phyloP scores from a whole-genome alignment of 2,888 invertebrate species.

The Caradrina clavipalpis region DNA sequence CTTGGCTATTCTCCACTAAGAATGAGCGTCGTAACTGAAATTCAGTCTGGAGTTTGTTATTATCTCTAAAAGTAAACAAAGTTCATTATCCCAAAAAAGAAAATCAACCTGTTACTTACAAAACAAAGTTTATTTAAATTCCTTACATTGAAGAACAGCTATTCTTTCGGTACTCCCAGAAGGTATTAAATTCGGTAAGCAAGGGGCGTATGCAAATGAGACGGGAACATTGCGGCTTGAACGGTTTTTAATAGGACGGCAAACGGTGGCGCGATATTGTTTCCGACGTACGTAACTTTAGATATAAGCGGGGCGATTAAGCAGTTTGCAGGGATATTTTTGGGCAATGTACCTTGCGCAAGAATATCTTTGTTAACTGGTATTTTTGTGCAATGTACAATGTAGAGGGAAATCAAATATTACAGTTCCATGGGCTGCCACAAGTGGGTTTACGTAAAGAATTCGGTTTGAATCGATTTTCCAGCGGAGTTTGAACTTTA shows the following conservation, averaged over 20 bases:
- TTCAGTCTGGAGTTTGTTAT: no score
- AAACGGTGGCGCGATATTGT: conserved; percentile 48
- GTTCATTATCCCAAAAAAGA: neutral
- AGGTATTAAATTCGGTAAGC: conserved; percentile 50
- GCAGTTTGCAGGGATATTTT: conserved; percentile 24
- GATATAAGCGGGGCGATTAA: conserved; percentile 38
- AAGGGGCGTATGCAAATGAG: conserved; percentile 48
- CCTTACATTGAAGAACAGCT: conserved; percentile 33
- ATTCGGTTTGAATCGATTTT: no score
- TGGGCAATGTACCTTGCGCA: neutral
- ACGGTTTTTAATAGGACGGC: conserved; percentile 51
- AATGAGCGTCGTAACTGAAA: no score
- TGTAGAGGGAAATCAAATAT: no score
- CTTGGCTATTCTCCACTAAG: no score
- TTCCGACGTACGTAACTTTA: conserved; percentile 40
- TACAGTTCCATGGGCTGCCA: no score
- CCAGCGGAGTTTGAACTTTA: no score
- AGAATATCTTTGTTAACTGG: no score
- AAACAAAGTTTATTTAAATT: conserved; percentile 49
- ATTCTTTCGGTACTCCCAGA: conserved; percentile 38
- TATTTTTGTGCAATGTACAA: no score
- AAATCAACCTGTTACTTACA: conserved; percentile 27
- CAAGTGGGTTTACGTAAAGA: no score
- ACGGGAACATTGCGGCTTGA: conserved; percentile 34
- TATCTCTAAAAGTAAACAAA: neutral